Evolutionary conservation across 2,888 invertebrate species (phyloP), one percentile per base, ranked within the genome.

Genomic region (Drymonia ruficornis): DNA sequence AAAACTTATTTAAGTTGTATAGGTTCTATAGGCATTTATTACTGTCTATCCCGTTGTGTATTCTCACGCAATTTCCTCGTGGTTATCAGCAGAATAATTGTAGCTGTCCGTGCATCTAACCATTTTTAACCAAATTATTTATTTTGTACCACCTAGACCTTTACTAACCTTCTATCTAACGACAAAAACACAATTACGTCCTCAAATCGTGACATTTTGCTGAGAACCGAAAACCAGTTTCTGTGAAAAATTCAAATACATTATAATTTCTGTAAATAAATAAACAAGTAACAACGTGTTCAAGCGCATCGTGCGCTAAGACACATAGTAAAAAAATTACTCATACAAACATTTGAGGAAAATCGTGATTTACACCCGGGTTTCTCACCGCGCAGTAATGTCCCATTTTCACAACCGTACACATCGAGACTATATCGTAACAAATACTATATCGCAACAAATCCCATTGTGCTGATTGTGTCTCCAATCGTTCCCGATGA

Each of bases 401-500:
- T n/a, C 36, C 13, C 36, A n/a, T 13, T 36, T 36, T 13, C n/a
- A n/a, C 1, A n/a, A 4, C 36, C n/a, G 67, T 58, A 60, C 63
- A 7, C 49, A 16, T 0, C 29, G 51, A 66, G 64, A 57, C 62
- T 64, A 15, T 36, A 16, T 53, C 16, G 18, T 66, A 67, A 71
- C 71, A 73, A 67, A 70, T 69, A 65, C 62, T 64, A 19, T 36
- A 16, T 53, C 15, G 18, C 66, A 67, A 71, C 70, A 73, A 67
- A 70, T 68, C 66, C 65, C 64, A 74, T 77, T 78, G 80, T 78
- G 60, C 64, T 74, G 72, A 76, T 80, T 83, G 78, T 74, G 76
- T 71, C 75, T 78, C 71, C 77, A 80, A 84, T 81, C 74, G 72
- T 71, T 73, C 70, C 70, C 66, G 76, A 80, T 90, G 91, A 90